A percentile compares a stretch with the other conserved stretches of the same genome.
Conservation (phyloP, 2,797 vertebrate genomes). For the Cephalopachus bancanus region DNA sequence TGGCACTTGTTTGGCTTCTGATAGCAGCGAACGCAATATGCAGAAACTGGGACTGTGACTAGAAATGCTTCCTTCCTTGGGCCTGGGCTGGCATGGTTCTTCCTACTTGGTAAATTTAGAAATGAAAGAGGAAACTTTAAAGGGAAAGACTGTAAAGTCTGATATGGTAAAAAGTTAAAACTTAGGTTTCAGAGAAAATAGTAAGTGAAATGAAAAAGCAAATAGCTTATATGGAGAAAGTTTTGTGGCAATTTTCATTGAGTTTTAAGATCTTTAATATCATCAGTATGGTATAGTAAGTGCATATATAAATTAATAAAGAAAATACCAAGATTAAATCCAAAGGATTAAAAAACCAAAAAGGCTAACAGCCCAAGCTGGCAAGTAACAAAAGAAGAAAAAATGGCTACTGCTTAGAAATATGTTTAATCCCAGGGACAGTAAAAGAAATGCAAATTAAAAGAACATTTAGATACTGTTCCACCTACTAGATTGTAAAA, state of each 20-base stretch:
- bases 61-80: constrained; percentile 35
- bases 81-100: not conserved
- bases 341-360: not conserved
- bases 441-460: not conserved
- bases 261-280: not conserved
- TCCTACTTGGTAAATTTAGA: constrained; percentile 64
- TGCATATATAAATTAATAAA: not conserved
- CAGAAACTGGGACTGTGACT: not conserved
- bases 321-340: not conserved
- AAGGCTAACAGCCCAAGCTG: not conserved
- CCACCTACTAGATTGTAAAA: not conserved
- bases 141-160: constrained; percentile 18
- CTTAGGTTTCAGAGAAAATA: constrained; percentile 27
- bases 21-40: not conserved
- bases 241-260: not conserved
- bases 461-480: not conserved
- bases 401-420: no score
- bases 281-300: no score
- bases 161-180: not conserved
- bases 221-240: not conserved
- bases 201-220: not conserved
- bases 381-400: not conserved
- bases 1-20: not conserved
- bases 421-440: not conserved
- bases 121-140: constrained; percentile 66